phyloP scores from a whole-genome alignment of 2,113 vertebrate species.

The Micromys minutus region DNA sequence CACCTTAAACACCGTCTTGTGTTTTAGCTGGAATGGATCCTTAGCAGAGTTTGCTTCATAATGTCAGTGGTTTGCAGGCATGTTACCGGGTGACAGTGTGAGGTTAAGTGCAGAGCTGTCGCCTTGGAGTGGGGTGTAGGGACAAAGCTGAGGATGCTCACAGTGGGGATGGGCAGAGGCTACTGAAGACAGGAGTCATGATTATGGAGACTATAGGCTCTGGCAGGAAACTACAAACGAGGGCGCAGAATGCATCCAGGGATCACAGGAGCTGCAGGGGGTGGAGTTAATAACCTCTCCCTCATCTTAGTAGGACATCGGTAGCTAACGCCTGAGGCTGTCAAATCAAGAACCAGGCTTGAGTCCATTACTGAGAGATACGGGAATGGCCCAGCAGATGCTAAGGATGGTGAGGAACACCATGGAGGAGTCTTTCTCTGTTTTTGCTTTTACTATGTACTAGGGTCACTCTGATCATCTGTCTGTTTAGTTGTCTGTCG shows the following conservation, averaged over 20 bases:
- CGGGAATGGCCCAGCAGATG: background rate
- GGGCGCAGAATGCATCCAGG: background rate
- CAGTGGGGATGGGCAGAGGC: background rate
- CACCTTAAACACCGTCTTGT: background rate
- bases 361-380: background rate
- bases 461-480: background rate
- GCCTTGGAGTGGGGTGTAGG: fast-evolving
- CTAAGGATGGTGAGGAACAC: fast-evolving
- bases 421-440: background rate
- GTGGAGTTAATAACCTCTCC: background rate
- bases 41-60: background rate
- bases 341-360: background rate
- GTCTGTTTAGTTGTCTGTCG: background rate
- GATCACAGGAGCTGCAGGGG: background rate
- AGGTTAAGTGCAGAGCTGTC: background rate
- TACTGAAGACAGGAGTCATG: background rate
- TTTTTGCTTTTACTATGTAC: background rate
- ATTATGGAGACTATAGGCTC: fast-evolving
- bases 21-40: background rate
- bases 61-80: fast-evolving
- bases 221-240: background rate
- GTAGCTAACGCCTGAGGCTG: background rate
- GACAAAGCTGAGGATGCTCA: background rate
- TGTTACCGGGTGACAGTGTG: background rate
- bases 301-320: background rate